Base-by-base conservation (phyloP, 2,113 vertebrate species). In the Gila orcuttii region DNA sequence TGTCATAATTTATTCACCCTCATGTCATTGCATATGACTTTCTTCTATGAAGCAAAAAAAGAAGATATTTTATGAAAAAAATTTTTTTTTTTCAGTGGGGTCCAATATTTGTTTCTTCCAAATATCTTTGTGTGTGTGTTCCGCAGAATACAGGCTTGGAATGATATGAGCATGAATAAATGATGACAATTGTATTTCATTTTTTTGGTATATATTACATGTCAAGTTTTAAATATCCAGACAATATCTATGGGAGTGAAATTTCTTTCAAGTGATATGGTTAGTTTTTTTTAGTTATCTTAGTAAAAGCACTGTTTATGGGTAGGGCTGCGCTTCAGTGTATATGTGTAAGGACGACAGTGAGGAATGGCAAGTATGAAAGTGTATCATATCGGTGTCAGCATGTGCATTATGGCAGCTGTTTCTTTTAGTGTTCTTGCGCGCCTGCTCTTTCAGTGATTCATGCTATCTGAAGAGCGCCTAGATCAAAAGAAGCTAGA, bases 401-500 rank as follows among this genome's bases (percentile, higher is more conserved):
- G 91, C 76, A 60, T 85, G 74, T 79, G 68, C 69, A 57, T 87
- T 82, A 87, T 89, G 91, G 92, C 94, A 95, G 94, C 94, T 95
- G 95, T 93, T 95, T 94, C 92, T 93, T 91, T 93, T 93, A 94
- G 92, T 88, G 82, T 85, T 90, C 86, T 90, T 86, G 87, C 88
- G 91, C 91, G 92, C 92, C 93, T 91, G 83, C 91, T 87, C 92
- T 89, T 91, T 81, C 90, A 92, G 93, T 95, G 95, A 96, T 96
- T 95, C 95, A 96, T 95, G 95, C 93, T 94, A 93, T 96, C 93
- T 92, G 90, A 94, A 96, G 89, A 87, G 87, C 93, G 94, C 94
- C 84, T 86, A 97, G 96, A 98, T 99, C 98, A 99, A 99, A 98
- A 96, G 93, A 75, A 93, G 93, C 33, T 31, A 84, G 87, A 87